Conservation (phyloP, 2,113 vertebrate genomes). For the Athene cunicularia region DNA sequence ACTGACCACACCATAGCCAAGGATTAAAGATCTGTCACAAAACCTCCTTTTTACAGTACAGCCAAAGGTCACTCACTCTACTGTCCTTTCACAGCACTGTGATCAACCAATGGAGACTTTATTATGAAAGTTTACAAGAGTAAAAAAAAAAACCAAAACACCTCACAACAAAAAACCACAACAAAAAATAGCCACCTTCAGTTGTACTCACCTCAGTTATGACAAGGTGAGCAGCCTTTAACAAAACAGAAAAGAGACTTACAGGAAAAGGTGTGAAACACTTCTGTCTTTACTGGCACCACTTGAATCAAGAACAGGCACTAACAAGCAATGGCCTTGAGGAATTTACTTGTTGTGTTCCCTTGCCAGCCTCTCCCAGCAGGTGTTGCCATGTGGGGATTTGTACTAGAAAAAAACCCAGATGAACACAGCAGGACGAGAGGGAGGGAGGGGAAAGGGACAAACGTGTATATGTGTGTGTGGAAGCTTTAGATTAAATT, state of each 20-base stretch:
- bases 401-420: slow-evolving; percentile 12
- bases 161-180: background rate
- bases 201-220: background rate
- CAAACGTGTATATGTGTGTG: background rate
- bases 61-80: background rate
- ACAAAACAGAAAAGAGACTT: slow-evolving; percentile 49
- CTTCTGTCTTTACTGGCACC: slow-evolving; percentile 62
- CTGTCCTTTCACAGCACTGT: background rate
- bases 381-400: slow-evolving; percentile 60
- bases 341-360: slow-evolving; percentile 61
- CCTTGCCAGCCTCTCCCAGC: slow-evolving; percentile 62
- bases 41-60: background rate
- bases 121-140: background rate
- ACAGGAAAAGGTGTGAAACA: slow-evolving; percentile 70
- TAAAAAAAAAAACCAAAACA: background rate
- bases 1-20: background rate
- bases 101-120: background rate
- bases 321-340: slow-evolving; percentile 69
- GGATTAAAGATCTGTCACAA: background rate
- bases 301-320: slow-evolving; percentile 76
- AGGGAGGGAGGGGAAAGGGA: background rate
- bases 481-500: background rate
- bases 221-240: slow-evolving; percentile 31
- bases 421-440: background rate
- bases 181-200: background rate